A percentile compares a stretch with the other conserved stretches of the same genome.
phyloP scores from a whole-genome alignment of 2,797 vertebrate genomes.

The Gymnocypris eckloni region DNA sequence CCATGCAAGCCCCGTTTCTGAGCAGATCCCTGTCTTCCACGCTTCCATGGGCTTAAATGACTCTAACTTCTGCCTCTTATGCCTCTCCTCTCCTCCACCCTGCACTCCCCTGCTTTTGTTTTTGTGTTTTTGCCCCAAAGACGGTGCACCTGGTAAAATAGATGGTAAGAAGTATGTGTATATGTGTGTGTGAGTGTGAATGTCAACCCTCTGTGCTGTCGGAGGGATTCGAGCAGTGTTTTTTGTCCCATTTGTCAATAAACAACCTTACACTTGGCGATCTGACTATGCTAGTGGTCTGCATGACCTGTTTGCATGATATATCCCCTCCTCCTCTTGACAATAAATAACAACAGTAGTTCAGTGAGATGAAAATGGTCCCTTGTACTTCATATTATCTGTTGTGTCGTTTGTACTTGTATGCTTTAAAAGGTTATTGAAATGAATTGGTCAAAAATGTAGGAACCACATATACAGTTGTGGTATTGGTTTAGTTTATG shows the following conservation, averaged over 20 bases:
- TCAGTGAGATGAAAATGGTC: neutral
- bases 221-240: slow-evolving; percentile 73
- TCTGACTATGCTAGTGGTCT: slow-evolving; percentile 76
- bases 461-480: neutral
- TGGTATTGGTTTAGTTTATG: neutral
- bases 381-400: neutral
- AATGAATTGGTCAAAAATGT: neutral
- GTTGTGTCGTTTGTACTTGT: neutral
- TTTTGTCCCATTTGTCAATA: slow-evolving; percentile 66
- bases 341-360: neutral
- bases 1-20: slow-evolving; percentile 46
- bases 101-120: slow-evolving; percentile 85
- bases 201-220: slow-evolving; percentile 41
- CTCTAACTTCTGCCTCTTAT: slow-evolving; percentile 62
- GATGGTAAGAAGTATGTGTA: slow-evolving; percentile 90
- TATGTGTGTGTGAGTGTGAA: slow-evolving; percentile 43
- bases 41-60: slow-evolving; percentile 51
- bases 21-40: slow-evolving; percentile 56
- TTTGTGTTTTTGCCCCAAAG: slow-evolving; percentile 85
- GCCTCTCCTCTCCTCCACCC: slow-evolving; percentile 62
- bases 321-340: slow-evolving; percentile 24
- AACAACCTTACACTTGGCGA: slow-evolving; percentile 60
- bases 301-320: slow-evolving; percentile 93
- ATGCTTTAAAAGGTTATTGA: neutral
- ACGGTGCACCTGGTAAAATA: slow-evolving; percentile 93